A percentile compares a stretch with the other conserved stretches of the same genome.
Conservation (phyloP, 2,888 invertebrate genomes). For the Phyllotreta cruciferae region DNA sequence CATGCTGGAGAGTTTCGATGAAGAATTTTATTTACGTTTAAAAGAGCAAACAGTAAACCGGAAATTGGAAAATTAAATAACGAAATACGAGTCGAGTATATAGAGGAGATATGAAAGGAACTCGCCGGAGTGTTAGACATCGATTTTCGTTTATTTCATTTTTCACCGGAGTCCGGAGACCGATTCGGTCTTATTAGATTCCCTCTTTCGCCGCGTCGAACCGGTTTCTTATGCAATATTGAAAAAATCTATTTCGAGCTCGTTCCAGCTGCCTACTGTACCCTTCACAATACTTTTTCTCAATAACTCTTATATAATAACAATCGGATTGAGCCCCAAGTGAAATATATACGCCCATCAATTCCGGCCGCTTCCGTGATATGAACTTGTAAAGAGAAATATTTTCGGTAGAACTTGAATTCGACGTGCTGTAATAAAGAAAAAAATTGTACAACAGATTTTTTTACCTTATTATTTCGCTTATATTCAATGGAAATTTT, state of each 20-base stretch:
- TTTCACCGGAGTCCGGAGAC: conserved; percentile 15
- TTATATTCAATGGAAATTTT: too few relatives aligned
- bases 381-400: conserved; percentile 22
- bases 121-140: conserved; percentile 15
- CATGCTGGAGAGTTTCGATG: conserved; percentile 2
- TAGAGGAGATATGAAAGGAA: conserved; percentile 10
- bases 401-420: conserved; percentile 11
- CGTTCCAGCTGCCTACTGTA: conserved; percentile 24
- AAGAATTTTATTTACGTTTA: conserved; percentile 15
- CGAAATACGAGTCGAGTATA: conserved; percentile 10
- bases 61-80: conserved; percentile 16
- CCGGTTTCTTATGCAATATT: conserved; percentile 28
- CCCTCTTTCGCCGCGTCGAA: conserved; percentile 20
- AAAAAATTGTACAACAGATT: conserved; percentile 1
- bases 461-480: conserved; percentile 15
- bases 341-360: conserved; percentile 21
- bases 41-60: conserved; percentile 16
- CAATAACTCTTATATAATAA: conserved; percentile 24
- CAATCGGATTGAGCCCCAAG: conserved; percentile 15
- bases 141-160: conserved; percentile 26
- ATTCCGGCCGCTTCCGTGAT: conserved; percentile 12
- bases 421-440: conserved; percentile 19
- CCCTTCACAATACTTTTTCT: conserved; percentile 23
- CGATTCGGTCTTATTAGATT: conserved; percentile 26
- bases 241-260: conserved; percentile 23